Base-by-base conservation (phyloP, 2,113 vertebrate species). In the Hirundichthys speculiger region DNA sequence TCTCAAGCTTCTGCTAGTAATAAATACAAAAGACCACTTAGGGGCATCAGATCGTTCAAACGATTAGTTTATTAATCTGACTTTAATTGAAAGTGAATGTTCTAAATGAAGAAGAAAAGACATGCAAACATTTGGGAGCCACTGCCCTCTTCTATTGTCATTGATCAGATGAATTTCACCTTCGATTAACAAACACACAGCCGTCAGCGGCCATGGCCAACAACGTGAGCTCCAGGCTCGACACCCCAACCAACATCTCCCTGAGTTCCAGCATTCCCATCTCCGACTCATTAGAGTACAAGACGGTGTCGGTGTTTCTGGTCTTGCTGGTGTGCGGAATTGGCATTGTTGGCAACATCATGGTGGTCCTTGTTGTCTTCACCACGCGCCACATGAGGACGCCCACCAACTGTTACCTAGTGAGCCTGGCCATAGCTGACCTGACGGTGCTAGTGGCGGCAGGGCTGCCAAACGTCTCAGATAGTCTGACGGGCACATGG, bases 401-500 rank as follows among this genome's bases (percentile, higher is more conserved):
- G 0, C 92, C 94, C 24, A 95, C 93, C 64, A 94, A 93, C 83
- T 94, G 93, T 79, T 95, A 94, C 80, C 75, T 95, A 64, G 93
- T 94, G 27, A 94, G 93, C 70, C 79, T 94, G 78, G 94, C 94
- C 0, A 79, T 93, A 18, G 94, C 94, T 0, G 93, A 94, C 55
- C 88, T 95, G 45, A 93, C 89, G 0, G 90, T 95, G 19, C 77
- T 94, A 68, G 87, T 95, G 67, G 93, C 93, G 0, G 89, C 92
- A 0, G 94, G 94, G 15, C 80, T 96, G 62, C 93, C 94, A 55
- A 93, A 92, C 12, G 69, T 95, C 38, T 91, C 93, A 0, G 89
- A 93, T 57, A 95, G 93, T 71, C 71, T 94, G 88, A 88, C 85
- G 0, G 94, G 93, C 7, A 89, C 86, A 0, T 94, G 94, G 93